These are phyloP conservation scores for Myotis brandtii DNA, from an alignment of 2,113 vertebrate species.

Conservation along the genomic window DNA sequence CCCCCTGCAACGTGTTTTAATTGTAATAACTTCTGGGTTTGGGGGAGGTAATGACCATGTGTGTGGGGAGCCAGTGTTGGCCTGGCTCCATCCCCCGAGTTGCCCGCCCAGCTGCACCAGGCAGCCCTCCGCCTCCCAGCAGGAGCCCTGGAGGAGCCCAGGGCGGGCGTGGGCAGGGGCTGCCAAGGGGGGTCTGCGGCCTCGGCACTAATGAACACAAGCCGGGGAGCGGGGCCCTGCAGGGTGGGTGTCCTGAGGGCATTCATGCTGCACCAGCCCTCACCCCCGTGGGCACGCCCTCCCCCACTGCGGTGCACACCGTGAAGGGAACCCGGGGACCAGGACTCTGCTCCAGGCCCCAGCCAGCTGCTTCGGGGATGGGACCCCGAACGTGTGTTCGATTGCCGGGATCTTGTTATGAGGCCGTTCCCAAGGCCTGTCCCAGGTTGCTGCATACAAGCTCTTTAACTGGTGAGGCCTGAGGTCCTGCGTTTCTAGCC, in stretches of 20 bases:
- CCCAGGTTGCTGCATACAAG: too few species aligned
- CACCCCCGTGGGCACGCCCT: not conserved
- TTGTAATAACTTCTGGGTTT: slow-evolving; percentile 78
- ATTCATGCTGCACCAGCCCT: not conserved
- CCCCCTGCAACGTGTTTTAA: slow-evolving; percentile 71
- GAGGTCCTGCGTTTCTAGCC: not conserved
- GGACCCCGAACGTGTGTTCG: accelerated
- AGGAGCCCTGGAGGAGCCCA: slow-evolving; percentile 48
- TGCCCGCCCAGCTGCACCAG: slow-evolving; percentile 75
- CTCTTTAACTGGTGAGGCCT: not conserved
- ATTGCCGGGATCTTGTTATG: not conserved
- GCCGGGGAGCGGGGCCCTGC: not conserved
- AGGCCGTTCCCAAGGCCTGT: not conserved
- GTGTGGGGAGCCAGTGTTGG: slow-evolving; percentile 69
- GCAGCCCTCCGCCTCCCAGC: slow-evolving; percentile 70
- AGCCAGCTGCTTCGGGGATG: not conserved
- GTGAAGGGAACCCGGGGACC: not conserved
- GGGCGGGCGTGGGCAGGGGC: slow-evolving; percentile 52
- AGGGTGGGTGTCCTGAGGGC: not conserved
- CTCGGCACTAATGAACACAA: slow-evolving; percentile 10
- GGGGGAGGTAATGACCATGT: slow-evolving; percentile 58
- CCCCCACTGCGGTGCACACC: not conserved
- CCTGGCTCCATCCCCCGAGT: slow-evolving; percentile 70
- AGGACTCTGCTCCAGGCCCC: not conserved
- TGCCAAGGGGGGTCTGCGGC: slow-evolving; percentile 50